phyloP scores from a whole-genome alignment of 1,140 invertebrate genomes.

The Aphidius gifuensis region DNA sequence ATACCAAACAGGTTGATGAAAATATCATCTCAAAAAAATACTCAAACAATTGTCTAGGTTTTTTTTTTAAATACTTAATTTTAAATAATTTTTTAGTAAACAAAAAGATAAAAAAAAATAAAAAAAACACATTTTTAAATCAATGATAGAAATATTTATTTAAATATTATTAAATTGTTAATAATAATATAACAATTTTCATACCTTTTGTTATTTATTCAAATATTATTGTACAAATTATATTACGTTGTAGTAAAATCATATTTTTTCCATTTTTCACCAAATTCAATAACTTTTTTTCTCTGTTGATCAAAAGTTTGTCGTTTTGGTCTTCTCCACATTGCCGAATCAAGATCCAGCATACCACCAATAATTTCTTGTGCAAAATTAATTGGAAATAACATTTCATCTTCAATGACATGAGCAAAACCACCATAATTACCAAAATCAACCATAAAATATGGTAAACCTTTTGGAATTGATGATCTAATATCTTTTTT shows the following conservation, averaged over 20 bases:
- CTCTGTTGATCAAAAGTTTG: constrained; percentile 71
- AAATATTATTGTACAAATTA: neutral
- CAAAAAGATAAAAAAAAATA: too few species aligned
- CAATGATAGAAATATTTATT: too few species aligned
- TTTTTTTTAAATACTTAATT: too few species aligned
- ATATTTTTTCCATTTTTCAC: constrained; percentile 63
- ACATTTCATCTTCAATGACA: constrained; percentile 89
- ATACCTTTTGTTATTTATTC: too few species aligned
- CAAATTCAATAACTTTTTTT: constrained; percentile 66
- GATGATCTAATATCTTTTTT: constrained; percentile 71
- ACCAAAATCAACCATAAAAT: constrained; percentile 93
- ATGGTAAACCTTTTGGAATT: constrained; percentile 91
- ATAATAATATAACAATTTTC: too few species aligned
- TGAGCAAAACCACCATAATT: constrained; percentile 88
- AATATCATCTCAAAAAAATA: too few species aligned
- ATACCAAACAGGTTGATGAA: too few species aligned
- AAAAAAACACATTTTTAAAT: too few species aligned
- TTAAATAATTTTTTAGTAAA: too few species aligned
- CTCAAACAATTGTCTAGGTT: too few species aligned
- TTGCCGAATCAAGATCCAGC: constrained; percentile 78
- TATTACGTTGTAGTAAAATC: constrained; percentile 51
- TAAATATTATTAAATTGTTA: too few species aligned
- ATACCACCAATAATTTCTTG: constrained; percentile 95
- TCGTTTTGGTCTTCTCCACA: constrained; percentile 78
- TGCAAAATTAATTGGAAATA: constrained; percentile 88